Evolutionary conservation across 2,113 vertebrate genomes (phyloP).

Genomic region (Phaethornis superciliosus): DNA sequence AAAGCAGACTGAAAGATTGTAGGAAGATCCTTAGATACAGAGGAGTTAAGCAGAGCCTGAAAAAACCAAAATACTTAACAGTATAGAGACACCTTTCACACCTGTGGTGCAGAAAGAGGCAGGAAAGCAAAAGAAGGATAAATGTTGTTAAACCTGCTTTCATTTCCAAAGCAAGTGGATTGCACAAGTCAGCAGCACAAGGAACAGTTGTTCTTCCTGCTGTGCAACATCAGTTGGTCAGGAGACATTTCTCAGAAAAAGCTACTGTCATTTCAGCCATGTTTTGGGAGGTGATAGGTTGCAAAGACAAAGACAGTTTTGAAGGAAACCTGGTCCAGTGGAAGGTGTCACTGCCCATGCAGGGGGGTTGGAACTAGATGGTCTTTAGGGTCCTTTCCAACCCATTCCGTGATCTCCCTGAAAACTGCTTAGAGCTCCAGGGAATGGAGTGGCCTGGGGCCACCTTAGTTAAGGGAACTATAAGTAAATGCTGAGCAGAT

Average conservation of each 20-base stretch:
- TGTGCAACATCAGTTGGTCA: not conserved
- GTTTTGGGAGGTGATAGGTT: not conserved
- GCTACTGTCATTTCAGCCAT: not conserved
- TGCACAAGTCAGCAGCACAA: not conserved
- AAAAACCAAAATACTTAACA: not conserved
- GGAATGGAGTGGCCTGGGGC: not conserved
- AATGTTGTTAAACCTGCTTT: not conserved
- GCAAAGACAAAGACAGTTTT: not conserved
- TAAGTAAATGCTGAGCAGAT: not conserved
- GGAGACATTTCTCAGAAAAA: not conserved
- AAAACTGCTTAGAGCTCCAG: not conserved
- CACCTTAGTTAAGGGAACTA: not conserved
- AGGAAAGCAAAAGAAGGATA: not conserved
- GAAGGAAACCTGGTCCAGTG: no score
- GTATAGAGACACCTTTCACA: not conserved
- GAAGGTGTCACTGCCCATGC: no score
- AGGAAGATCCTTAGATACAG: not conserved
- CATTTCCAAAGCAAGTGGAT: accelerated
- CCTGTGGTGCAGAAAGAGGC: not conserved
- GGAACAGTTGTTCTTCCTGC: not conserved
- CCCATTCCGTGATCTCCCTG: not conserved
- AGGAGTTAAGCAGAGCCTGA: not conserved
- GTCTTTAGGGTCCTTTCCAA: no score
- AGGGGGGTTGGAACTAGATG: no score
- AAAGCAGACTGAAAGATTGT: not conserved